phyloP scores from a whole-genome alignment of 1,140 invertebrate genomes.

The Sycobia sp. region DNA sequence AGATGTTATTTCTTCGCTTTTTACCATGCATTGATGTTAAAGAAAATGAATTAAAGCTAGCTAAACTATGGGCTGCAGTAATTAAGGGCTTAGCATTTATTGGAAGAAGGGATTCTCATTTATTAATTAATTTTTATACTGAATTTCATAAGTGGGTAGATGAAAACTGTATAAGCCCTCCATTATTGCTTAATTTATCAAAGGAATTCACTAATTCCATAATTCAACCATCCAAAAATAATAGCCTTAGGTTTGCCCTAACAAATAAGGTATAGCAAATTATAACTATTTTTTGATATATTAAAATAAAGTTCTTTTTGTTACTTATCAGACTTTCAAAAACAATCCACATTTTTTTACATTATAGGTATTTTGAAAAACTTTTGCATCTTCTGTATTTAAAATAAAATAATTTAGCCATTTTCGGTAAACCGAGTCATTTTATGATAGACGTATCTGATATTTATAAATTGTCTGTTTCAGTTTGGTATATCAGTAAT shows the following conservation, averaged over 20 bases:
- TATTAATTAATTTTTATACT: constrained; percentile 60
- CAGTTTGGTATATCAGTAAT: constrained; percentile 59
- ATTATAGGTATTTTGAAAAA: too few relatives aligned
- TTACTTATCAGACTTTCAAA: too few relatives aligned
- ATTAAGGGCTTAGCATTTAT: constrained; percentile 61
- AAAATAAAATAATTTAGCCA: too few relatives aligned
- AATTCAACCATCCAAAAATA: constrained; percentile 49
- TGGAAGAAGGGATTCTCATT: constrained; percentile 61
- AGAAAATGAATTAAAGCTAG: constrained; percentile 57
- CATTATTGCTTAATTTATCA: constrained; percentile 41
- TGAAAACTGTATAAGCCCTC: constrained; percentile 45
- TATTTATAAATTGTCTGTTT: constrained; percentile 28
- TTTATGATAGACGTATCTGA: too few relatives aligned
- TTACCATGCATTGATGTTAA: constrained; percentile 61
- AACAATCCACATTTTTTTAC: too few relatives aligned
- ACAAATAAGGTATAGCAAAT: constrained; percentile 50
- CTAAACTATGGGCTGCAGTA: constrained; percentile 61
- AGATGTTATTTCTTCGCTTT: constrained; percentile 66
- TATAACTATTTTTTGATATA: neutral
- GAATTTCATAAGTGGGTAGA: constrained; percentile 64
- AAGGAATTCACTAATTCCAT: constrained; percentile 50
- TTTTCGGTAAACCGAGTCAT: too few relatives aligned
- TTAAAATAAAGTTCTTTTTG: neutral
- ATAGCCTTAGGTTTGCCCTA: constrained; percentile 54
- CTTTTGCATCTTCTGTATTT: too few relatives aligned